phyloP scores from a whole-genome alignment of 2,797 vertebrate genomes.

The Streptopelia turtur region DNA sequence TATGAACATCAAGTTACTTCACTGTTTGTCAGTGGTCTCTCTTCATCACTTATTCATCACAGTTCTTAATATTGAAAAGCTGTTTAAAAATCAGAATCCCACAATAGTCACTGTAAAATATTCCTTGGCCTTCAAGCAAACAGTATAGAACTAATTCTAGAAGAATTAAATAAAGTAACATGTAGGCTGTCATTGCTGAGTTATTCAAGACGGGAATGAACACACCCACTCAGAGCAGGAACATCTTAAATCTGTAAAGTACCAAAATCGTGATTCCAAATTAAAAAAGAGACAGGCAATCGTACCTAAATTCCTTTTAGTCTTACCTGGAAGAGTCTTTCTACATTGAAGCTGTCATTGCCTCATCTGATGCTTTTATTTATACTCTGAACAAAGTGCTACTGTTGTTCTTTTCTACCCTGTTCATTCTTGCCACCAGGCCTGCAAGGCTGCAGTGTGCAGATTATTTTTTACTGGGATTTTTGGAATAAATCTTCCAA shows the following conservation, averaged over 20 bases:
- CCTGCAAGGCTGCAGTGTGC: not conserved
- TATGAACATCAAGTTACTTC: conserved; percentile 5
- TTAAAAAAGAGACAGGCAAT: conserved; percentile 27
- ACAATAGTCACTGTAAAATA: conserved; percentile 28
- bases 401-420: not conserved
- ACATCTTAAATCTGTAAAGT: conserved; percentile 29
- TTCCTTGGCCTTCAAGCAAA: conserved; percentile 66
- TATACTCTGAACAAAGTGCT: not conserved
- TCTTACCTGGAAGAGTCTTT: conserved; percentile 41
- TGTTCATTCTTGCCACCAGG: not conserved
- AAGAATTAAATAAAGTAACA: conserved; percentile 76
- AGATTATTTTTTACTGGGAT: not conserved
- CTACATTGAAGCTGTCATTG: not conserved
- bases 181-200: conserved; percentile 70
- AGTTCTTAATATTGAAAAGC: conserved; percentile 29
- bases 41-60: conserved; percentile 42
- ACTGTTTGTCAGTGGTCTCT: not conserved
- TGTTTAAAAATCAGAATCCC: conserved; percentile 38
- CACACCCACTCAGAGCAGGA: conserved; percentile 56
- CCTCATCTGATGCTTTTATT: conserved; percentile 32
- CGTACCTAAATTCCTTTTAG: not conserved
- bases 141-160: conserved; percentile 70
- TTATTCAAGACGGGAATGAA: conserved; percentile 63
- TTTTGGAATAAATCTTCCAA: not conserved
- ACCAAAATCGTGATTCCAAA: conserved; percentile 63